Percentiles rank a stretch among this genome's conserved stretches.
phyloP scores from a whole-genome alignment of 2,888 invertebrate species.

The Sylvicola fuscatus region DNA sequence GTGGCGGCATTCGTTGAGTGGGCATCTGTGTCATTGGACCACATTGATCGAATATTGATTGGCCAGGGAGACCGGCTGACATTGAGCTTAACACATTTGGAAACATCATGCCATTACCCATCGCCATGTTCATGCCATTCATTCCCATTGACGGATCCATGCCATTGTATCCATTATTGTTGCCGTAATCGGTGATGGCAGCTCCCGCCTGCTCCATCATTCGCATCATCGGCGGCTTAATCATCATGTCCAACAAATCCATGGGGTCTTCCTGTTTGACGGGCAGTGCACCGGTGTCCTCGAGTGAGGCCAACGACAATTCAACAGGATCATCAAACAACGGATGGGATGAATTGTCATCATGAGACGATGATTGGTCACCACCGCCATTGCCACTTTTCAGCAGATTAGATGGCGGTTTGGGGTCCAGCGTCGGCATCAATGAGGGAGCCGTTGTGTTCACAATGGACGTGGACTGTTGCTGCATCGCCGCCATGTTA shows the following conservation, averaged over 20 bases:
- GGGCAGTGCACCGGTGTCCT: slow-evolving; percentile 21
- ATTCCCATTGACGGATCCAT: slow-evolving; percentile 15
- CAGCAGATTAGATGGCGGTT: slow-evolving; percentile 1
- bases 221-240: no score
- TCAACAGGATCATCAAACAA: slow-evolving; percentile 44
- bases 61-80: no score
- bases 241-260: slow-evolving; percentile 17
- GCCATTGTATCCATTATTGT: slow-evolving; percentile 11
- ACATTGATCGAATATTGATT: no score
- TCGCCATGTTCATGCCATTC: slow-evolving; percentile 10
- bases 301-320: slow-evolving; percentile 46
- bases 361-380: no score
- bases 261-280: slow-evolving; percentile 19
- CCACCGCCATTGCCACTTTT: not conserved
- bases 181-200: slow-evolving; percentile 7
- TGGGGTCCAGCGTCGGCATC: not conserved
- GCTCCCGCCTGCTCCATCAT: no score
- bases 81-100: no score
- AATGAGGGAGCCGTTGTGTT: no score
- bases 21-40: slow-evolving; percentile 5
- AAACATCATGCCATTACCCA: no score
- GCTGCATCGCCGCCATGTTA: not conserved
- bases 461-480: no score
- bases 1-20: not conserved
- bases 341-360: no score